Percentiles rank a stretch among this genome's conserved stretches.
phyloP scores from a whole-genome alignment of 2,113 vertebrate genomes.

The Trinectes maculatus region DNA sequence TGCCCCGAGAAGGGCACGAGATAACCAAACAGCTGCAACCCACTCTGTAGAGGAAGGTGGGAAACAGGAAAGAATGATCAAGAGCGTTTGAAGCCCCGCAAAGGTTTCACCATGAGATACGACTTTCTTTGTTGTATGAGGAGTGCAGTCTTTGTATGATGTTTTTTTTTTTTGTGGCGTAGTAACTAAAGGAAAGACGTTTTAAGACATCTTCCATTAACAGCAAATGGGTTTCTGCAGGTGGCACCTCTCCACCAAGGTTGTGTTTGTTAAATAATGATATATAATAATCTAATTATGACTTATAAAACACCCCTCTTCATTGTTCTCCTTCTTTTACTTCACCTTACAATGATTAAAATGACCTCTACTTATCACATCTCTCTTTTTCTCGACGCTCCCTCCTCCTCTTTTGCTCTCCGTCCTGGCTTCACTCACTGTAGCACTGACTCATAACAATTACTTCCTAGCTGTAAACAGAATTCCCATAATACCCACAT shows the following conservation, averaged over 20 bases:
- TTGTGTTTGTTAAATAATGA: conserved; percentile 61
- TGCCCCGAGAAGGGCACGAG: conserved; percentile 12
- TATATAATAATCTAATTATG: conserved; percentile 23
- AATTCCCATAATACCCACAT: conserved; percentile 6
- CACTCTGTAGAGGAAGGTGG: not conserved
- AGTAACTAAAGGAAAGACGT: conserved; percentile 9
- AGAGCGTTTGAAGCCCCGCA: conserved; percentile 22
- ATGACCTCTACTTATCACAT: conserved; percentile 12
- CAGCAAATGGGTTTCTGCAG: conserved; percentile 6
- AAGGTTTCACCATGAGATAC: conserved; percentile 12
- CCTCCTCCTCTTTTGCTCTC: not conserved
- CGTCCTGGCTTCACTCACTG: conserved; percentile 33
- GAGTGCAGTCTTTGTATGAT: conserved; percentile 2
- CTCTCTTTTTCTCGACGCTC: conserved; percentile 1
- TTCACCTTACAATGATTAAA: conserved; percentile 41
- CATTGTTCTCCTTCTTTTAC: not conserved
- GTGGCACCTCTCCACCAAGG: conserved; percentile 21
- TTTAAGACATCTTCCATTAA: conserved; percentile 26
- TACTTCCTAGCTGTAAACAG: conserved; percentile 1
- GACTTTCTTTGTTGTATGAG: conserved; percentile 2
- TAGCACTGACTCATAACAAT: conserved; percentile 5
- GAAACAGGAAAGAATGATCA: conserved; percentile 13
- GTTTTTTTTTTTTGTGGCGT: not conserved
- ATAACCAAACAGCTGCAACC: conserved; percentile 17
- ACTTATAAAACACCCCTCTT: conserved; percentile 36